Conservation (phyloP, 2,113 vertebrate species). For the Clinocottus analis region DNA sequence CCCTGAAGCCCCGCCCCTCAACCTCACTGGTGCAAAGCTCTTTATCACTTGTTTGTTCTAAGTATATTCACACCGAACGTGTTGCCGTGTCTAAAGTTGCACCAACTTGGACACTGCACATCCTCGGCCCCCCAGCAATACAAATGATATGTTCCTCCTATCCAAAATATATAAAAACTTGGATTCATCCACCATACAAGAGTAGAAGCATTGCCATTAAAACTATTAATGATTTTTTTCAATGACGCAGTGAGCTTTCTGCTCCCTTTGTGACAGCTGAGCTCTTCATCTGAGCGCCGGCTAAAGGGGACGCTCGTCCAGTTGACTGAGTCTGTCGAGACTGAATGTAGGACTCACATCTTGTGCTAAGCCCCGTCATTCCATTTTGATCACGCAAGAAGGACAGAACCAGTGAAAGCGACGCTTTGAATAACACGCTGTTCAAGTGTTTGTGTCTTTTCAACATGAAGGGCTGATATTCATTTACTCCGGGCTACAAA, state of each 20-base stretch:
- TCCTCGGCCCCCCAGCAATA: background rate
- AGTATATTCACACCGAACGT: too few species aligned
- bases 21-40: too few species aligned
- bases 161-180: background rate
- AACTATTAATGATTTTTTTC: background rate
- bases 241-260: background rate
- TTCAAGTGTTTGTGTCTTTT: conserved; percentile 15
- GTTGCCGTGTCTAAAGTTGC: background rate
- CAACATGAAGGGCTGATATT: conserved; percentile 28
- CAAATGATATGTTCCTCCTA: background rate
- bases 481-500: conserved; percentile 18
- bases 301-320: conserved; percentile 10
- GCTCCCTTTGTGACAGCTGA: conserved; percentile 5
- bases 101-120: background rate
- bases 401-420: conserved; percentile 18
- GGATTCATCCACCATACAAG: background rate
- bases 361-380: conserved; percentile 25
- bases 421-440: conserved; percentile 18
- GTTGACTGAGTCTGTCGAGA: conserved; percentile 23
- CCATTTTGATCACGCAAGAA: conserved; percentile 37
- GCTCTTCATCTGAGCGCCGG: conserved; percentile 18
- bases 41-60: too few species aligned
- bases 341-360: conserved; percentile 29
- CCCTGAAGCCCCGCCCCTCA: too few species aligned
- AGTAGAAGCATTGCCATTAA: background rate